These are phyloP conservation scores for Meliscaeva auricollis DNA, from an alignment of 2,888 invertebrate species.

Conservation along the genomic window DNA sequence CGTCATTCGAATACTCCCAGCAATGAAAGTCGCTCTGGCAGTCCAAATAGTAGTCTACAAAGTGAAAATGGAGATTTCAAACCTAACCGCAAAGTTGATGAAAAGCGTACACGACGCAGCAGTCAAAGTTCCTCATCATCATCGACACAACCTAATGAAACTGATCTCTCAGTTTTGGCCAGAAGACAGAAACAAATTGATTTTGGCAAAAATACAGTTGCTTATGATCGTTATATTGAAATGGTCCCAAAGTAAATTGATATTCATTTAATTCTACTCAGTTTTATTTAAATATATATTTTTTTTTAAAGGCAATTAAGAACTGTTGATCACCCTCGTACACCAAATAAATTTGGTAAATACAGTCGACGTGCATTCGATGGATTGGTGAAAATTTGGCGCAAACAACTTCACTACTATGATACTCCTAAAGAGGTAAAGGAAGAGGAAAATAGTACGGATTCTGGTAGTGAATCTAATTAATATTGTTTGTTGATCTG, in stretches of 20 bases:
- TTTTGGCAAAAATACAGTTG: slow-evolving; percentile 96
- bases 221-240: slow-evolving; percentile 91
- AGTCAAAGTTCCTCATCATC: slow-evolving; percentile 81
- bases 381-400: slow-evolving; percentile 93
- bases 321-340: slow-evolving; percentile 91
- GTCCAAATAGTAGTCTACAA: slow-evolving; percentile 79
- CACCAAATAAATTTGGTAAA: slow-evolving; percentile 94
- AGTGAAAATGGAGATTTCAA: slow-evolving; percentile 70
- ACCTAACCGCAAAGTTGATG: slow-evolving; percentile 77
- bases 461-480: slow-evolving; percentile 67
- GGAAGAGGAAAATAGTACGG: slow-evolving; percentile 34
- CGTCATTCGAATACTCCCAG: slow-evolving; percentile 82
- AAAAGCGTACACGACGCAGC: slow-evolving; percentile 81
- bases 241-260: slow-evolving; percentile 88
- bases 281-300: background rate
- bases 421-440: slow-evolving; percentile 85
- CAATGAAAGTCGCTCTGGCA: slow-evolving; percentile 80
- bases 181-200: slow-evolving; percentile 97
- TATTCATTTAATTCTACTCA: background rate
- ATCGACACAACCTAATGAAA: slow-evolving; percentile 85
- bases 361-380: slow-evolving; percentile 98
- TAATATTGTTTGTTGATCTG: slow-evolving; percentile 9
- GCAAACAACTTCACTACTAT: slow-evolving; percentile 92
- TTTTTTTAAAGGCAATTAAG: slow-evolving; percentile 86
- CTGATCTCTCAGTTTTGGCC: slow-evolving; percentile 88